phyloP scores from a whole-genome alignment of 2,888 invertebrate species.

The Incurvaria masculella region DNA sequence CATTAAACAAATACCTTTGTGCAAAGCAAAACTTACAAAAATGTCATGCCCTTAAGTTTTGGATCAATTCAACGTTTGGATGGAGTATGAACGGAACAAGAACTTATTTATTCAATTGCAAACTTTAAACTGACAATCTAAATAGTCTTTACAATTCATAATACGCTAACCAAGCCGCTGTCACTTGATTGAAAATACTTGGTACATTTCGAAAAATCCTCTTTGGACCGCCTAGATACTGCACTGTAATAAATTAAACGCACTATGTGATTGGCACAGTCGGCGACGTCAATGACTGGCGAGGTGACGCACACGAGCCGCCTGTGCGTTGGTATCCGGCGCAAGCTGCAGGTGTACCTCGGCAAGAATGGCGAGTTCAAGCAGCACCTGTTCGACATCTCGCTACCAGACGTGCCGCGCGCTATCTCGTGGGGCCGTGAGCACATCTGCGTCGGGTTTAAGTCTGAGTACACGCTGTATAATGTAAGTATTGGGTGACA shows the following conservation, averaged over 20 bases:
- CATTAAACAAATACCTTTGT: no score
- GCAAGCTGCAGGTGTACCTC: constrained; percentile 82
- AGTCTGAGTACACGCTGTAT: constrained; percentile 74
- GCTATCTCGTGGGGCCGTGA: constrained; percentile 80
- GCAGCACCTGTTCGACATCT: constrained; percentile 68
- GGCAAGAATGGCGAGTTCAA: constrained; percentile 85
- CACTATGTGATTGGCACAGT: constrained; percentile 22
- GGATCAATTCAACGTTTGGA: no score
- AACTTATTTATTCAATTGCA: no score
- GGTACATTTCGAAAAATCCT: no score
- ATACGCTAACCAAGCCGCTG: no score
- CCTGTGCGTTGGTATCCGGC: constrained; percentile 83
- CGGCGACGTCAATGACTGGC: constrained; percentile 57
- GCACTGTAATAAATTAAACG: not conserved
- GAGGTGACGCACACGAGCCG: constrained; percentile 73
- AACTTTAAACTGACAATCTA: not conserved
- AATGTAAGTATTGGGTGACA: constrained; percentile 69
- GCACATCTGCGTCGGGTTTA: constrained; percentile 84
- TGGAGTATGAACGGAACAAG: no score
- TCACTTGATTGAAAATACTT: constrained; percentile 4
- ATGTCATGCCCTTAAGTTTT: no score
- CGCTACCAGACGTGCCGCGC: constrained; percentile 75
- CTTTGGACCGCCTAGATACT: constrained; percentile 1
- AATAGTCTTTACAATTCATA: no score
- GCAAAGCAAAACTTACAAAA: no score